Base-by-base conservation (phyloP, 2,888 invertebrate species). In the Pilophorus perplexus region DNA sequence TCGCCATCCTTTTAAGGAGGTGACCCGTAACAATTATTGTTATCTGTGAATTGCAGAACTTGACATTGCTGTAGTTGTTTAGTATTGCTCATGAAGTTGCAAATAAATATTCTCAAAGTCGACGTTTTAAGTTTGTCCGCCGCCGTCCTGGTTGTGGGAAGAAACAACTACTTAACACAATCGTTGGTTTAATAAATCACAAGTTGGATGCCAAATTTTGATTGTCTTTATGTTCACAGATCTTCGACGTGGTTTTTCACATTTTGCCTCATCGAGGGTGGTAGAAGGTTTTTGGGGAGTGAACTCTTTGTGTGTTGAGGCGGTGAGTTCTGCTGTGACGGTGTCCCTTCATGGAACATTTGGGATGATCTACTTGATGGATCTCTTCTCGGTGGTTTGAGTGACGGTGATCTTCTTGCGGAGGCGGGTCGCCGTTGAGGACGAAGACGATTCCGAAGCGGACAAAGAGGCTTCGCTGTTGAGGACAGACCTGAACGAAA, bases 391-490 rank as follows among this genome's bases (percentile, higher is more conserved):
- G 18, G 59, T 64, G 14, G 62, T 66, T 12, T 22, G 12, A 2
- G 64, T 67, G 16, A 64, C 52, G 3, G 67, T 68, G 10, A 55
- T 28, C 28, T 66, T 66, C 28, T 65, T 65, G 50, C 67, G 66
- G 1, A 68, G 48, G 25, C 68, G 66, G n/a, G n/a, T n/a, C 28
- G 66, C 14, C 5, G 68, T 52, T n/a, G 67, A 55, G 4, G 66
- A 18, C 3, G n/a, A 18, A 14, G 52, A 52, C 28, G 52, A 46
- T 14, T 46, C 46, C 3, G 46, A 46, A n/a, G n/a, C n/a, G 3
- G 64, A 14, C n/a, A n/a, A n/a, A n/a, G n/a, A 33, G 12, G 77
- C 72, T 83, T 52, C 52, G 6, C 12, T 12, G 46, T 62, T 48
- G 28, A 62, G 14, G 28, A 62, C 1, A 6, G 46, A 46, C 48